Percentiles rank a stretch among this genome's conserved stretches.
Evolutionary conservation across 1,140 invertebrate genomes (phyloP).

Genomic region (Lerema accius): DNA sequence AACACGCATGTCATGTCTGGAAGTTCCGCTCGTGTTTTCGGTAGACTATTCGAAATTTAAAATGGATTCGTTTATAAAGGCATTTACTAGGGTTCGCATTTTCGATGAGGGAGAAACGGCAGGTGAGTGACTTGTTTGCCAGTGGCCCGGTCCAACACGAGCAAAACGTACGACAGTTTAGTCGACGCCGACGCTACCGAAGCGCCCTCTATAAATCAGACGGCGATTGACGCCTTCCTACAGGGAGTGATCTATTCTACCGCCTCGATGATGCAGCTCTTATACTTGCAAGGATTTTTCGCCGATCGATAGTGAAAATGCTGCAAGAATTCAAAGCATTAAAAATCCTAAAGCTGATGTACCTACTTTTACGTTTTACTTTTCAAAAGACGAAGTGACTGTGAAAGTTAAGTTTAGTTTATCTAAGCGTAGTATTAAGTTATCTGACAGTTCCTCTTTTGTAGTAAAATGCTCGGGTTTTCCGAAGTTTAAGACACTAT

Average conservation of each 20-base stretch:
- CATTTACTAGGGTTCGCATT: constrained; percentile 75
- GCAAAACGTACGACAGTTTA: constrained; percentile 76
- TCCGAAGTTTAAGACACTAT: constrained; percentile 10
- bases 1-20: constrained; percentile 77
- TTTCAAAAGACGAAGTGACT: constrained; percentile 1
- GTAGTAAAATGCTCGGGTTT: constrained; percentile 7
- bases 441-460: constrained; percentile 15
- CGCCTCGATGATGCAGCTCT: constrained; percentile 71
- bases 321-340: constrained; percentile 6
- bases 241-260: constrained; percentile 79
- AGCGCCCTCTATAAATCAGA: constrained; percentile 77
- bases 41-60: constrained; percentile 78
- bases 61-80: constrained; percentile 79
- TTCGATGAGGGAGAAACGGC: constrained; percentile 74
- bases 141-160: constrained; percentile 63
- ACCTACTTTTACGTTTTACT: constrained; percentile 10
- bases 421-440: constrained; percentile 2
- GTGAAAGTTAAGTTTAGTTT: constrained; percentile 1
- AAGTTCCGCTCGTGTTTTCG: constrained; percentile 75
- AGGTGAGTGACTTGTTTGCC: constrained; percentile 81
- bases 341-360: constrained; percentile 6
- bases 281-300: constrained; percentile 65
- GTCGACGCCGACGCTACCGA: constrained; percentile 63
- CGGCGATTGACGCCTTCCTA: constrained; percentile 79
- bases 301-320: constrained; percentile 6